Evolutionary conservation across 2,888 invertebrate species (phyloP).

Genomic region (Nomada ferruginata): DNA sequence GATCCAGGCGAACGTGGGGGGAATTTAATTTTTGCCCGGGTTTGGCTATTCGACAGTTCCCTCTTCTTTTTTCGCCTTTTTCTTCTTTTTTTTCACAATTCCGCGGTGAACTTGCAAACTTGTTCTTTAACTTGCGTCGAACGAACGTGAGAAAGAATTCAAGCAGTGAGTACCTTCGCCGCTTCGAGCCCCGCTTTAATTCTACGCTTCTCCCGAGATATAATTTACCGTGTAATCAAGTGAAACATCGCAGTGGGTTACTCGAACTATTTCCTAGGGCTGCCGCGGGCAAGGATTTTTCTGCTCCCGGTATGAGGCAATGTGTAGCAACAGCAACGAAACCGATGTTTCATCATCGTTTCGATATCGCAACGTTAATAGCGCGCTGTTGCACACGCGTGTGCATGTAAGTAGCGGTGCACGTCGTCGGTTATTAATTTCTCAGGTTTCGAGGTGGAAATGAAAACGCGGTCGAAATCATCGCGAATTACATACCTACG

Average conservation of each 20-base stretch:
- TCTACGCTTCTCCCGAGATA: constrained; percentile 45
- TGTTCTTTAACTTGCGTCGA: constrained; percentile 66
- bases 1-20: constrained; percentile 53
- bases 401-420: constrained; percentile 21
- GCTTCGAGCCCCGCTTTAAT: constrained; percentile 55
- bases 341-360: constrained; percentile 52
- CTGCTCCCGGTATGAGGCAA: constrained; percentile 25
- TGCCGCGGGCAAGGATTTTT: constrained; percentile 41
- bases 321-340: constrained; percentile 11
- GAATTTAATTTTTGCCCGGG: constrained; percentile 54
- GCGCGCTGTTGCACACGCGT: constrained; percentile 15
- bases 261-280: constrained; percentile 30
- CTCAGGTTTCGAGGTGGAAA: constrained; percentile 49
- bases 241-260: constrained; percentile 59
- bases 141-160: constrained; percentile 70
- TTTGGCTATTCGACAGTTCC: constrained; percentile 5
- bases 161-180: constrained; percentile 52
- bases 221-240: constrained; percentile 65
- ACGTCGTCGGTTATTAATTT: constrained; percentile 64
- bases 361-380: constrained; percentile 43
- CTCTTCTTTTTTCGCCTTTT: background rate
- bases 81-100: constrained; percentile 34
- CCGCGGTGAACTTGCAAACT: constrained; percentile 62
- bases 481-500: constrained; percentile 37
- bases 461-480: constrained; percentile 61